These are phyloP conservation scores for Porites lobata DNA, from an alignment of 92 coral and sea anemone species.

Conservation along the genomic window DNA sequence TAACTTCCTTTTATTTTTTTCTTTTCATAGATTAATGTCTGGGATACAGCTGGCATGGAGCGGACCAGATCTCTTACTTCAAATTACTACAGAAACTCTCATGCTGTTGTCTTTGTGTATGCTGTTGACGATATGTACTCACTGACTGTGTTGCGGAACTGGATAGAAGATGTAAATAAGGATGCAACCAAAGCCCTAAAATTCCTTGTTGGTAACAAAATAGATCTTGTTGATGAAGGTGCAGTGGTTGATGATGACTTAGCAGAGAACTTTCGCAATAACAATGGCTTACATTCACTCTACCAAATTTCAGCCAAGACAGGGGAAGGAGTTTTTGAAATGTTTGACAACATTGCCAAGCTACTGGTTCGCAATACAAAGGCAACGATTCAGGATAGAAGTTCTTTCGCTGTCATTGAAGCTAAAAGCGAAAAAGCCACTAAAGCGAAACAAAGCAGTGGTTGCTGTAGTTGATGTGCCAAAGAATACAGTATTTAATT, in stretches of 20 bases:
- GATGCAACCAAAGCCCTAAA: slow-evolving; percentile 81
- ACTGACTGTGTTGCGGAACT: slow-evolving; percentile 70
- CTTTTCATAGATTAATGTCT: slow-evolving; percentile 80
- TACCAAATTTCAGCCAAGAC: slow-evolving; percentile 90
- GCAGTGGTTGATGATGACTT: slow-evolving; percentile 69
- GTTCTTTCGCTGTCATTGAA: slow-evolving; percentile 12
- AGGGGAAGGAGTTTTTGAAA: slow-evolving; percentile 88
- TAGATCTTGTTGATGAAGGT: slow-evolving; percentile 83
- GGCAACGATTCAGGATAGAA: background rate
- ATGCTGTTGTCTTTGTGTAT: slow-evolving; percentile 83
- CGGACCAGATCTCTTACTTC: slow-evolving; percentile 94
- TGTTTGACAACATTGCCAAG: slow-evolving; percentile 75
- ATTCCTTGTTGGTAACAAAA: slow-evolving; percentile 92
- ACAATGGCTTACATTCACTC: slow-evolving; percentile 51
- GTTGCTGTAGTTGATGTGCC: slow-evolving; percentile 17
- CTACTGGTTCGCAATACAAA: slow-evolving; percentile 12
- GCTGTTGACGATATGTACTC: slow-evolving; percentile 84
- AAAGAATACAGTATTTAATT: background rate
- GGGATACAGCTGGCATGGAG: slow-evolving; percentile 99
- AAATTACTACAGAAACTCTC: slow-evolving; percentile 88
- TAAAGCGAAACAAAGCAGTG: background rate
- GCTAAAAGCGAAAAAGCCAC: background rate
- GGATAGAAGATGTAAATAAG: slow-evolving; percentile 82
- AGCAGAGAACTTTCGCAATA: slow-evolving; percentile 65
- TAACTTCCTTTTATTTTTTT: background rate